A percentile compares a stretch with the other conserved stretches of the same genome.
These are phyloP conservation scores for Andrena praecox DNA, from an alignment of 2,888 invertebrate species.

Conservation along the genomic window DNA sequence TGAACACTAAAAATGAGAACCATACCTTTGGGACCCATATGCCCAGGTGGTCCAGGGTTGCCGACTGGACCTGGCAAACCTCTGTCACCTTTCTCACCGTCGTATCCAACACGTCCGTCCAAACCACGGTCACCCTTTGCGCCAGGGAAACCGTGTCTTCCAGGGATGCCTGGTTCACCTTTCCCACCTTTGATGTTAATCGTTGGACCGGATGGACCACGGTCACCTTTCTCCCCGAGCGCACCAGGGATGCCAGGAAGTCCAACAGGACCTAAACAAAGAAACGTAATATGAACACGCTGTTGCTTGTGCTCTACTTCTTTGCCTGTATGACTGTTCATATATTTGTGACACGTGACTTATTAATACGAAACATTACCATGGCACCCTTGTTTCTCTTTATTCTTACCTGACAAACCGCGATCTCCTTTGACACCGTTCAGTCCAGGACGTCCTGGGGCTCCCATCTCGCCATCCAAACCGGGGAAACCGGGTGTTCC, in stretches of 20 bases:
- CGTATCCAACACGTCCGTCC: slow-evolving; percentile 82
- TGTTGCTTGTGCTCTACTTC: not conserved
- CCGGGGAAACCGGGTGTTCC: slow-evolving; percentile 90
- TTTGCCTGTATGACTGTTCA: too few species aligned
- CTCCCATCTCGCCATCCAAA: slow-evolving; percentile 89
- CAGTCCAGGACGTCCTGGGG: slow-evolving; percentile 86
- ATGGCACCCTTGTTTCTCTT: not conserved
- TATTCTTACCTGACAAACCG: slow-evolving; percentile 83
- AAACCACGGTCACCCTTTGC: slow-evolving; percentile 86
- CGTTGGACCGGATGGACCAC: slow-evolving; percentile 86
- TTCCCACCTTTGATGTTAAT: slow-evolving; percentile 85
- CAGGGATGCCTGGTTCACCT: slow-evolving; percentile 86
- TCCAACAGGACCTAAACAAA: slow-evolving; percentile 80
- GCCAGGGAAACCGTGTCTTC: slow-evolving; percentile 86
- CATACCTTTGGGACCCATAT: slow-evolving; percentile 86
- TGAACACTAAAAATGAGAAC: not conserved
- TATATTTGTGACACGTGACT: too few species aligned
- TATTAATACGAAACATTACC: too few species aligned
- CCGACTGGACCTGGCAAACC: slow-evolving; percentile 82
- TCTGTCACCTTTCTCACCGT: slow-evolving; percentile 84
- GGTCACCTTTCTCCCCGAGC: slow-evolving; percentile 87
- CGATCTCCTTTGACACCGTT: slow-evolving; percentile 87
- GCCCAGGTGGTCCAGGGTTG: slow-evolving; percentile 84
- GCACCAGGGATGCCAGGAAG: slow-evolving; percentile 87
- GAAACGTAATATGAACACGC: not conserved